A percentile compares a stretch with the other conserved stretches of the same genome.
These are phyloP conservation scores for Myxocyprinus asiaticus DNA, from an alignment of 2,113 vertebrate species.

Conservation along the genomic window DNA sequence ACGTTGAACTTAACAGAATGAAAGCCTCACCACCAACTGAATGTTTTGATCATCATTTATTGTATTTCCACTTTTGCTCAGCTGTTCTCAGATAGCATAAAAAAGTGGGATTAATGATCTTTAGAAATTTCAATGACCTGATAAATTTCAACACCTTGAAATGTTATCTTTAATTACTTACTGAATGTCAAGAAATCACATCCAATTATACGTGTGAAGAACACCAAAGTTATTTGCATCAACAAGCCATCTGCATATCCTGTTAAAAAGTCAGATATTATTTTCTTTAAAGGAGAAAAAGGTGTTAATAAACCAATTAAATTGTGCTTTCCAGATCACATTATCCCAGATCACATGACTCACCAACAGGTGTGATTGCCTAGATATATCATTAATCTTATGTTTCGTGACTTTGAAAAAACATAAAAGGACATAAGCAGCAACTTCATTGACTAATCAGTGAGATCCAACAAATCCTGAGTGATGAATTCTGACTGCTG, in stretches of 20 bases:
- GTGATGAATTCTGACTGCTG: too few relatives aligned
- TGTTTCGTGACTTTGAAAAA: constrained; percentile 12
- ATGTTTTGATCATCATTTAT: constrained; percentile 8
- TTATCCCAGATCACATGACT: constrained; percentile 34
- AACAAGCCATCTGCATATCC: too few relatives aligned
- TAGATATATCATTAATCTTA: background rate
- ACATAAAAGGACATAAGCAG: background rate
- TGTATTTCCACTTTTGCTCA: constrained; percentile 21
- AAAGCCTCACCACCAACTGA: background rate
- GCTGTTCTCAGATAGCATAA: constrained; percentile 28
- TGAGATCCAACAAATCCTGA: background rate
- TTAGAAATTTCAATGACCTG: constrained; percentile 30
- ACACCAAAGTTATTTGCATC: too few relatives aligned
- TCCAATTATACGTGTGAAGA: too few relatives aligned
- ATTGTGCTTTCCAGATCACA: constrained; percentile 53
- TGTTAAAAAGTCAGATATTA: constrained; percentile 54
- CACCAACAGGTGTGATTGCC: constrained; percentile 20
- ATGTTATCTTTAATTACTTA: constrained; percentile 49
- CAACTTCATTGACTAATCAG: background rate
- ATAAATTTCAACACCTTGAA: constrained; percentile 59
- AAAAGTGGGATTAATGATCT: constrained; percentile 31
- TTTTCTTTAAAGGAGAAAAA: constrained; percentile 55
- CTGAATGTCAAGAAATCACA: constrained; percentile 47
- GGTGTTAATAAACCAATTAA: constrained; percentile 68
- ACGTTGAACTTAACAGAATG: constrained; percentile 39